Evolutionary conservation across 2,113 vertebrate species (phyloP).

Genomic region (Burhinus bistriatus): DNA sequence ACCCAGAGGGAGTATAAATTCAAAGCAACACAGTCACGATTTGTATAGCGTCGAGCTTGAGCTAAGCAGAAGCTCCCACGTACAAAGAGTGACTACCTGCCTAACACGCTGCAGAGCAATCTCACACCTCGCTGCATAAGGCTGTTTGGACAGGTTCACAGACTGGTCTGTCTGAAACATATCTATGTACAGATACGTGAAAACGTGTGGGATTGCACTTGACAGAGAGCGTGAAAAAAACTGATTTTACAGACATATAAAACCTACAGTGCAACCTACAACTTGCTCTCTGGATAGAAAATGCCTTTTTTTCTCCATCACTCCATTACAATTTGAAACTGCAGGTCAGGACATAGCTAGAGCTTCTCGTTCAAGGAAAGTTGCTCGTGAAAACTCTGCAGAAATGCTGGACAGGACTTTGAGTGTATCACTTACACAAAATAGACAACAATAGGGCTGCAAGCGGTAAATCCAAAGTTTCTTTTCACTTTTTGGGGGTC

Average conservation of each 20-base stretch:
- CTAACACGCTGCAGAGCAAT: neutral
- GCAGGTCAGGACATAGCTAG: neutral
- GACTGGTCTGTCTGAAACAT: neutral
- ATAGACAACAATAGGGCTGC: neutral
- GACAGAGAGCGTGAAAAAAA: neutral
- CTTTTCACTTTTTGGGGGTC: neutral
- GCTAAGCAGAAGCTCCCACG: neutral
- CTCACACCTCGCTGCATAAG: neutral
- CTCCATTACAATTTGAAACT: neutral
- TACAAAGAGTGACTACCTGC: neutral
- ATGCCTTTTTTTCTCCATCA: neutral
- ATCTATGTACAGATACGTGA: neutral
- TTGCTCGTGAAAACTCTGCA: neutral
- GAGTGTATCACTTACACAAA: neutral
- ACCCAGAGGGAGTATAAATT: neutral
- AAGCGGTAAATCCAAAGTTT: neutral
- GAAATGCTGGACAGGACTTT: neutral
- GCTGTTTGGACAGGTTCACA: neutral
- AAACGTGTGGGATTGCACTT: neutral
- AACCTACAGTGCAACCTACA: neutral
- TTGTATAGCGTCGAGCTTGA: neutral
- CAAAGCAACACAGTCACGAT: neutral
- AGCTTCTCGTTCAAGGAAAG: neutral
- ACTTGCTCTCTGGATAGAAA: neutral
- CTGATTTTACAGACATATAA: neutral